Base-by-base conservation (phyloP, 2,888 invertebrate species). In the Drosophila mayaguana region DNA sequence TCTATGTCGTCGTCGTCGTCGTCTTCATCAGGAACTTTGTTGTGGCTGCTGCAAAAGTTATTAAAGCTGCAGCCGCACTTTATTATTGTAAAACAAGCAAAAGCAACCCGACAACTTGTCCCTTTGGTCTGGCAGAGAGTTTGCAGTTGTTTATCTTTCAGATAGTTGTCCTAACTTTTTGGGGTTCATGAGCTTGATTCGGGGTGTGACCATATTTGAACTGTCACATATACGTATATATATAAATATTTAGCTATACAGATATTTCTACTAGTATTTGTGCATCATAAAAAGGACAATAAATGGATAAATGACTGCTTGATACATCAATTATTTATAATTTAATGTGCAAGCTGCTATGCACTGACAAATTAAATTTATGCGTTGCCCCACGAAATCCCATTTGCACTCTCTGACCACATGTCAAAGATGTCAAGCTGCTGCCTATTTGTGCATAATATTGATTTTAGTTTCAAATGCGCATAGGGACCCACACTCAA, bases 61-160 rank as follows among this genome's bases (percentile, higher is more conserved):
- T 86, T 86, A 88, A 86, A 80, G 82, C 81, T 83, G 74, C 75
- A 82, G 75, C 87, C 77, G 64, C 88, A 86, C 84, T 86, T 74
- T 86, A 88, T 88, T 88, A 83, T 86, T 86, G 73, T 75, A 72
- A 72, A 78, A 85, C 83, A 85, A 85, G 74, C 46, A 48, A 48
- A n/a, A 76, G 45, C 57, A 73, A 57, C 65, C 48, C 40, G 50
- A 82, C 67, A 87, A 76, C 76, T 76, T 77, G 60, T 63, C 75
- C 60, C 64, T 59, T 59, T 54, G 63, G 53, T 57, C 48, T 55
- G 56, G 25, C 36, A 54, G 53, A 63, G 57, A 69, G 62, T 66
- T 74, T 69, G 12, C 62, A 45, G 65, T 78, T 86, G 86, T 86
- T 86, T 88, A 80, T 85, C 86, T 88, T 85, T 66, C 56, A 65